These are phyloP conservation scores for Varroa destructor DNA, from an alignment of 1,140 invertebrate genomes.

Conservation along the genomic window DNA sequence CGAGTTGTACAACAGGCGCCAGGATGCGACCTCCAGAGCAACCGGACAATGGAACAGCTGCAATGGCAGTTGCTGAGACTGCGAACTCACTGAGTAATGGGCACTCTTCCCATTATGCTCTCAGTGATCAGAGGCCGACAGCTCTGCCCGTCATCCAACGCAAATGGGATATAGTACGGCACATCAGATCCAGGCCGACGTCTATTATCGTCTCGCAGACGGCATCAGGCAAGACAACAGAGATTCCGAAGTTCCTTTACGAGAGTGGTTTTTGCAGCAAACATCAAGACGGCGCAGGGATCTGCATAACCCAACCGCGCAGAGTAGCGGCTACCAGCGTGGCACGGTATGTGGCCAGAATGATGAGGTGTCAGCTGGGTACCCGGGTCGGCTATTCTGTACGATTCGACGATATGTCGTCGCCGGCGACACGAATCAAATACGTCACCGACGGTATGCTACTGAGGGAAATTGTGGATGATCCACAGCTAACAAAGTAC, in stretches of 20 bases:
- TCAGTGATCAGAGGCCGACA: not conserved
- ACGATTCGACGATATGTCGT: slow-evolving; percentile 74
- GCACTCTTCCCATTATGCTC: not conserved
- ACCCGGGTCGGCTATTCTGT: slow-evolving; percentile 66
- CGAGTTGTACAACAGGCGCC: too few species aligned
- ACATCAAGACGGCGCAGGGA: not conserved
- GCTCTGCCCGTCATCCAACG: not conserved
- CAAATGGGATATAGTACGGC: slow-evolving; percentile 11
- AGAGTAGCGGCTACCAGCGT: slow-evolving; percentile 21
- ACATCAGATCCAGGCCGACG: not conserved
- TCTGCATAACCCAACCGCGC: slow-evolving; percentile 9
- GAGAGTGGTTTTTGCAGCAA: slow-evolving; percentile 8
- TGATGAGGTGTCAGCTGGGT: slow-evolving; percentile 8
- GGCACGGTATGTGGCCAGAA: not conserved
- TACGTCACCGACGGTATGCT: slow-evolving; percentile 92
- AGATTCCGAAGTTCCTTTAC: slow-evolving; percentile 21
- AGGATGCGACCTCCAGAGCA: too few species aligned
- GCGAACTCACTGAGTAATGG: not conserved
- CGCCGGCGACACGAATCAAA: slow-evolving; percentile 57
- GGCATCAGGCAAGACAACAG: slow-evolving; percentile 13
- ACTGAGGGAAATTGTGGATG: slow-evolving; percentile 65
- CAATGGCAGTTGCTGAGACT: too few species aligned
- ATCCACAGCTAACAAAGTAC: slow-evolving; percentile 52
- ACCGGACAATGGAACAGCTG: too few species aligned
- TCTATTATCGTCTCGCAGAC: slow-evolving; percentile 19